Conservation (phyloP, 2,888 invertebrate species). For the Dasysyrphus tricinctus region DNA sequence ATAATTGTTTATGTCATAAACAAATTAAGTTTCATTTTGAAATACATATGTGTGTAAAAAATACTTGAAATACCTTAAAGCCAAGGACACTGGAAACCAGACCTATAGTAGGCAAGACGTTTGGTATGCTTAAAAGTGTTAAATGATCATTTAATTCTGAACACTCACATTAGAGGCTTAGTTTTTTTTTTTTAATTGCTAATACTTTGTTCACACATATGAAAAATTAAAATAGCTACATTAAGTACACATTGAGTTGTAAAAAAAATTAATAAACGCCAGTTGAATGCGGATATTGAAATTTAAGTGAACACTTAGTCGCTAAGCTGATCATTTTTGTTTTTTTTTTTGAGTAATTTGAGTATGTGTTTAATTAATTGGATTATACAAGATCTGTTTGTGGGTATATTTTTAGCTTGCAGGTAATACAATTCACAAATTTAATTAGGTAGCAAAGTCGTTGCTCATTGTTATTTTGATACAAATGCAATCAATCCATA, state of each 20-base stretch:
- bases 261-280: constrained; percentile 45
- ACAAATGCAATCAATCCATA: constrained; percentile 46
- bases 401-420: constrained; percentile 20
- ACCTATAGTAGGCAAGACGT: neutral
- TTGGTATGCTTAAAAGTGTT: constrained; percentile 27
- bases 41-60: constrained; percentile 6
- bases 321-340: constrained; percentile 48
- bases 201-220: constrained; percentile 15
- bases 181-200: constrained; percentile 27
- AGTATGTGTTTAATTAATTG: constrained; percentile 53
- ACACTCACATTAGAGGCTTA: constrained; percentile 36
- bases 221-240: constrained; percentile 32
- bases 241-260: constrained; percentile 42
- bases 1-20: constrained; percentile 12
- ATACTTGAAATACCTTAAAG: constrained; percentile 59
- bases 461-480: constrained; percentile 30
- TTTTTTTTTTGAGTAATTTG: constrained; percentile 47
- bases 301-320: constrained; percentile 51
- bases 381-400: constrained; percentile 27
- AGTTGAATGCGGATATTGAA: constrained; percentile 67
- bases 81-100: constrained; percentile 46
- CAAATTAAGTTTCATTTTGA: constrained; percentile 5
- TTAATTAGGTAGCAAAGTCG: constrained; percentile 49
- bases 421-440: constrained; percentile 21
- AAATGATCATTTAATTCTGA: constrained; percentile 52